These are phyloP conservation scores for Cranoglanis bouderius DNA, from an alignment of 2,113 vertebrate genomes.

Conservation along the genomic window DNA sequence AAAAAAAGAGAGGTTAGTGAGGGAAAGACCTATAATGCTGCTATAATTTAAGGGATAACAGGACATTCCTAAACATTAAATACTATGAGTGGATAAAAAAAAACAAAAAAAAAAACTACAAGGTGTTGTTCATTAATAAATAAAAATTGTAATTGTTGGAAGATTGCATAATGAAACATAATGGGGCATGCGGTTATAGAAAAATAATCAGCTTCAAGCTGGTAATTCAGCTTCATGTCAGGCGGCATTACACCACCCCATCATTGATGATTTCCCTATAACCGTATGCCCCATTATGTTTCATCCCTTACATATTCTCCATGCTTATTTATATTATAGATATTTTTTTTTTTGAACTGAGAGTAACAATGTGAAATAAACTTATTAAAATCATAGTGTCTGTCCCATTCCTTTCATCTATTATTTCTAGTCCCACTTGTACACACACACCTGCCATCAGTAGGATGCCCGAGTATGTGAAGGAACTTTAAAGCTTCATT, in stretches of 20 bases:
- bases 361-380: not conserved
- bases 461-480: not conserved
- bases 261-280: not conserved
- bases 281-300: not conserved
- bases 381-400: no score
- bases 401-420: not conserved
- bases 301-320: not conserved
- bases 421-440: not conserved
- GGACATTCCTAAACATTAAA: not conserved
- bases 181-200: not conserved
- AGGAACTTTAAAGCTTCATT: not conserved
- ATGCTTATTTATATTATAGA: not conserved
- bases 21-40: not conserved
- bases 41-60: not conserved
- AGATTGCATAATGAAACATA: not conserved
- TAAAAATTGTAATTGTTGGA: not conserved
- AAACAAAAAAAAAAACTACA: not conserved
- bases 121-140: not conserved
- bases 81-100: not conserved
- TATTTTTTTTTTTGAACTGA: not conserved
- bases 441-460: not conserved
- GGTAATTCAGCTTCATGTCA: not conserved
- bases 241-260: not conserved
- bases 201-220: not conserved
- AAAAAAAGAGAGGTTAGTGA: not conserved